Percentiles rank a stretch among this genome's conserved stretches.
Conservation (phyloP, 2,888 invertebrate genomes). For the Eueremaeus valkanovi region DNA sequence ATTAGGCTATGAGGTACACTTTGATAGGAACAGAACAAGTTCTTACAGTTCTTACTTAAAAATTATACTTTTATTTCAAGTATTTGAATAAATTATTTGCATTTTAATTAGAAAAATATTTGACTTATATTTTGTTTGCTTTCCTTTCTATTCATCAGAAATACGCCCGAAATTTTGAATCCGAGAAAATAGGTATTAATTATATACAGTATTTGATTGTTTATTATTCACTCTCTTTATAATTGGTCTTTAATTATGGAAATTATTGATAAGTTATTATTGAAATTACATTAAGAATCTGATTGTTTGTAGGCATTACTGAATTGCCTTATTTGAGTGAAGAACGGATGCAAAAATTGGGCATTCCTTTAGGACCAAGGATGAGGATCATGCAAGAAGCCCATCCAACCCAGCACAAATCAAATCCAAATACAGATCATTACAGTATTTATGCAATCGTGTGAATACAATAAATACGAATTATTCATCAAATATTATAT, state of each 20-base stretch:
- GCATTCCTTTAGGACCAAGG: constrained; percentile 83
- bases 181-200: constrained; percentile 60
- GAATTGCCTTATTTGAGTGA: constrained; percentile 86
- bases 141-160: constrained; percentile 61
- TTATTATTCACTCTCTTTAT: neutral
- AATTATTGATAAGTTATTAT: neutral
- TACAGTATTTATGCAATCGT: constrained; percentile 40
- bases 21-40: neutral
- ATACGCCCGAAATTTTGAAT: constrained; percentile 76
- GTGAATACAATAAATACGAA: neutral
- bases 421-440: constrained; percentile 4
- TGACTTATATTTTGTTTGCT: constrained; percentile 24
- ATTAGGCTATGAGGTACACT: constrained; percentile 75
- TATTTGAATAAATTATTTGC: too few species aligned
- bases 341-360: constrained; percentile 77
- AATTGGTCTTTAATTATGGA: neutral
- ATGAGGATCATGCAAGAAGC: constrained; percentile 83
- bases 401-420: constrained; percentile 9
- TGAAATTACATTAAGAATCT: neutral
- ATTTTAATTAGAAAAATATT: neutral
- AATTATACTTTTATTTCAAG: too few species aligned
- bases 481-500: neutral
- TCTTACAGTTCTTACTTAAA: neutral
- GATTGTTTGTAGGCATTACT: constrained; percentile 59
- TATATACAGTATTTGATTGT: neutral